Evolutionary conservation across 1,140 invertebrate genomes (phyloP).

Genomic region (Drosophila setifemur): DNA sequence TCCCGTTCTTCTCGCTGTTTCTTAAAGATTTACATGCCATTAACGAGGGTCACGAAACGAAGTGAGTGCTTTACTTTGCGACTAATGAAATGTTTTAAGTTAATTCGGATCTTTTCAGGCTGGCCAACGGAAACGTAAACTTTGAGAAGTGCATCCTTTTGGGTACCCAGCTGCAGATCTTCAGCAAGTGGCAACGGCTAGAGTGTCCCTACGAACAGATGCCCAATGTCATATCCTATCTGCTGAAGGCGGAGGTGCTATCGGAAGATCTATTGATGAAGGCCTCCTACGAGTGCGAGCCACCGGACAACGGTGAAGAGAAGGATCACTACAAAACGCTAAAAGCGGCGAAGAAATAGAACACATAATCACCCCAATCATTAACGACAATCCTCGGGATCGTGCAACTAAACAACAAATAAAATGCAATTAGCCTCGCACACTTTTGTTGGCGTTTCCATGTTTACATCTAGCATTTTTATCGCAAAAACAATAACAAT

Average conservation of each 20-base stretch:
- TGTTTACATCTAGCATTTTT: slow-evolving; percentile 28
- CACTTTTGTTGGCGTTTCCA: slow-evolving; percentile 53
- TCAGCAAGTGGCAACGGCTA: slow-evolving; percentile 92
- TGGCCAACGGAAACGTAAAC: slow-evolving; percentile 91
- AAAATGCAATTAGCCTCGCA: slow-evolving; percentile 31
- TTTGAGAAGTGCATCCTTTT: slow-evolving; percentile 94
- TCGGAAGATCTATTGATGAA: slow-evolving; percentile 90
- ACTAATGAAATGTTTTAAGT: too few relatives aligned
- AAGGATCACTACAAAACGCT: slow-evolving; percentile 92
- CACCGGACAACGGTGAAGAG: slow-evolving; percentile 91
- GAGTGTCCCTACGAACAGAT: slow-evolving; percentile 93
- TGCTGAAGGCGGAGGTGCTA: slow-evolving; percentile 90
- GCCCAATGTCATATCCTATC: slow-evolving; percentile 88
- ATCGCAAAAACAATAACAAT: slow-evolving; percentile 48
- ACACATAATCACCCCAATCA: slow-evolving; percentile 23
- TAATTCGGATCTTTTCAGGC: slow-evolving; percentile 84
- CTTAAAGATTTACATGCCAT: slow-evolving; percentile 95
- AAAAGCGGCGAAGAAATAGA: slow-evolving; percentile 83
- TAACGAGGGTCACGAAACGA: slow-evolving; percentile 87
- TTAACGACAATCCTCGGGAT: slow-evolving; percentile 29
- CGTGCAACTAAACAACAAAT: slow-evolving; percentile 15
- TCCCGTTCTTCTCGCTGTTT: slow-evolving; percentile 95
- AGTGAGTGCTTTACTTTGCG: not conserved
- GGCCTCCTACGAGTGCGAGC: slow-evolving; percentile 94
- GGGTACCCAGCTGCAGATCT: slow-evolving; percentile 92